Evolutionary conservation across 2,888 invertebrate species (phyloP), one percentile per base, ranked within the genome.

Genomic region (Caenorhabditis plicata): DNA sequence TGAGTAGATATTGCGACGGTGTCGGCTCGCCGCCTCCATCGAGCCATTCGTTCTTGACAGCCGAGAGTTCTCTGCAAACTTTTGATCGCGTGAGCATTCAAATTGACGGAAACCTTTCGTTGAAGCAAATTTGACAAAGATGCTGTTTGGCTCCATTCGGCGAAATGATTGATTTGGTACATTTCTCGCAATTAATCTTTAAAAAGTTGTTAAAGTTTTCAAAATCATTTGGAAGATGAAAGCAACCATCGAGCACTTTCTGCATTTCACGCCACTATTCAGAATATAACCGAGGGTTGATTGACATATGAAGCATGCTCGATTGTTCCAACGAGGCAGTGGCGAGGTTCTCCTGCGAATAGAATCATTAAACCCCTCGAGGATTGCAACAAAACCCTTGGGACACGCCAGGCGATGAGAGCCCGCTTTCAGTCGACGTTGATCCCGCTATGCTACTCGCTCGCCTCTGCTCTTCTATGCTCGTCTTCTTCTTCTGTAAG

Each of bases 281-380:
- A 71, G 35, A 35, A 71, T 64, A 41, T 66, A 71, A 4, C 71
- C 71, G n/a, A 71, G 46, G n/a, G 63, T 68, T 15, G 49, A 43
- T 15, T 50, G 43, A 35, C 71, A 71, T 1, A 43, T 55, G 2
- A 55, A 47, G 44, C 71, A 71, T 15, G 45, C 32, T 15, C 44
- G 42, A 38, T 33, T 45, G 22, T 58, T 58, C 58, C 58, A 58
- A 45, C 53, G 52, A 3, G 58, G 58, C 26, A 58, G 49, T 7
- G 58, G 58, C 2, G 58, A 58, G 2, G 52, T 58, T 19, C 58
- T 39, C 2, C 58, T 58, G 40, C 9, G 48, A n/a, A n/a, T n/a
- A n/a, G n/a, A n/a, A n/a, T n/a, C n/a, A n/a, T n/a, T n/a, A n/a
- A n/a, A n/a, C n/a, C n/a, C n/a, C n/a, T n/a, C n/a, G n/a, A n/a